Conservation (phyloP, 2,113 vertebrate genomes). For the Equus przewalskii region DNA sequence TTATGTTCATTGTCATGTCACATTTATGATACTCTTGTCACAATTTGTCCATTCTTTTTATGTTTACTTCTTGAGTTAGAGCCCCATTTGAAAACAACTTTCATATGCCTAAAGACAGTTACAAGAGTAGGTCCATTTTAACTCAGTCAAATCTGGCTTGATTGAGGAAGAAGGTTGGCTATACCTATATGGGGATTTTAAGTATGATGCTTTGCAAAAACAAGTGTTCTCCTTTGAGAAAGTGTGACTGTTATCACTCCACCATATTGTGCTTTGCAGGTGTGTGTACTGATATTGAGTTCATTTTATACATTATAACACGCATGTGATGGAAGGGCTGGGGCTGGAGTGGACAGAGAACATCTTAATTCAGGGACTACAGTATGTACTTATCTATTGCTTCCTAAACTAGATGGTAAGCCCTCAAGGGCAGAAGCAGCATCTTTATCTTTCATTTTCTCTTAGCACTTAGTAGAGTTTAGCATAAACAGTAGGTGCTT, state of each 20-base stretch:
- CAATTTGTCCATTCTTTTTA: neutral
- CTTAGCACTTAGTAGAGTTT: neutral
- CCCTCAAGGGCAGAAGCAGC: neutral
- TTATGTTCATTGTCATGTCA: neutral
- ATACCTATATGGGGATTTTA: neutral
- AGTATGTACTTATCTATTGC: neutral
- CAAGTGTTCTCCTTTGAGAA: neutral
- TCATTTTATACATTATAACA: neutral
- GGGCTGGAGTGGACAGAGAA: neutral
- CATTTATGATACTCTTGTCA: neutral
- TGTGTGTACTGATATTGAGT: neutral
- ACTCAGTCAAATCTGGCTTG: neutral
- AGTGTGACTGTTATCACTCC: neutral
- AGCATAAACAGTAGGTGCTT: neutral
- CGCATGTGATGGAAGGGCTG: neutral
- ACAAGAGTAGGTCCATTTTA: neutral
- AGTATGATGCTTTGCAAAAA: neutral
- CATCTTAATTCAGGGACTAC: neutral
- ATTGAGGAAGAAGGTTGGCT: neutral
- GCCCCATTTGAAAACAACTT: neutral
- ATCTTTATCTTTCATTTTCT: neutral
- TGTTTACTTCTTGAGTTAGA: constrained; percentile 7
- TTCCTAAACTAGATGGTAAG: neutral
- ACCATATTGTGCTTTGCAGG: neutral
- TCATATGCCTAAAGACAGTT: neutral